Conservation (phyloP, 1,140 invertebrate species). For the Hylaeus volcanicus region DNA sequence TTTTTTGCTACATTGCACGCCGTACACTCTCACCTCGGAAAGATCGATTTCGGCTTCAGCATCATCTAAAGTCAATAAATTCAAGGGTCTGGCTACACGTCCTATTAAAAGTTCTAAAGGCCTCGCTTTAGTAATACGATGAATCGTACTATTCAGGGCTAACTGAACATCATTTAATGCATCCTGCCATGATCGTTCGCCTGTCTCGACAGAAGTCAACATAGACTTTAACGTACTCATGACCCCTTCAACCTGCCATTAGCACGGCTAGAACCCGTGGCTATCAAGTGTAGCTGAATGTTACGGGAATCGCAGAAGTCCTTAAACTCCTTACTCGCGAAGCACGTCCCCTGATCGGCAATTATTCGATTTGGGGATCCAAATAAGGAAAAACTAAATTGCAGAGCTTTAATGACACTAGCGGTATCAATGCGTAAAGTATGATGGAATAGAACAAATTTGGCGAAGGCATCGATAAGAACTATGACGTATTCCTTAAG, state of each 20-base stretch:
- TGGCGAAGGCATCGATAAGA: background rate
- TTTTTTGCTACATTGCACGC: no score
- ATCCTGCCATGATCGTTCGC: conserved; percentile 67
- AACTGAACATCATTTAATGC: conserved; percentile 51
- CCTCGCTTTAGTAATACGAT: no score
- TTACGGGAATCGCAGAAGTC: conserved; percentile 62
- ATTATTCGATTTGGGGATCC: conserved; percentile 62
- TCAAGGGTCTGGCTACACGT: no score
- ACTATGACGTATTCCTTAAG: no score
- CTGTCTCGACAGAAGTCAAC: conserved; percentile 63
- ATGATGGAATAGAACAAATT: background rate
- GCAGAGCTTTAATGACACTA: conserved; percentile 9
- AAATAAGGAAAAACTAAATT: conserved; percentile 58
- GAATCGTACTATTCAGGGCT: no score
- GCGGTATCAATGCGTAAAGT: background rate
- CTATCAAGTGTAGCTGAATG: conserved; percentile 39
- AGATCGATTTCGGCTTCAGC: no score
- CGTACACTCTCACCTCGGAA: no score
- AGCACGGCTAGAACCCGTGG: conserved; percentile 37
- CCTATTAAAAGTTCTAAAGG: no score
- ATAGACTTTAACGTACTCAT: conserved; percentile 65
- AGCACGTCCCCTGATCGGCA: conserved; percentile 67
- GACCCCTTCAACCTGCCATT: conserved; percentile 66
- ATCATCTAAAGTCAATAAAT: no score
- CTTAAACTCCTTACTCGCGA: conserved; percentile 62